Conservation (phyloP, 2,888 invertebrate species). For the Actias luna region DNA sequence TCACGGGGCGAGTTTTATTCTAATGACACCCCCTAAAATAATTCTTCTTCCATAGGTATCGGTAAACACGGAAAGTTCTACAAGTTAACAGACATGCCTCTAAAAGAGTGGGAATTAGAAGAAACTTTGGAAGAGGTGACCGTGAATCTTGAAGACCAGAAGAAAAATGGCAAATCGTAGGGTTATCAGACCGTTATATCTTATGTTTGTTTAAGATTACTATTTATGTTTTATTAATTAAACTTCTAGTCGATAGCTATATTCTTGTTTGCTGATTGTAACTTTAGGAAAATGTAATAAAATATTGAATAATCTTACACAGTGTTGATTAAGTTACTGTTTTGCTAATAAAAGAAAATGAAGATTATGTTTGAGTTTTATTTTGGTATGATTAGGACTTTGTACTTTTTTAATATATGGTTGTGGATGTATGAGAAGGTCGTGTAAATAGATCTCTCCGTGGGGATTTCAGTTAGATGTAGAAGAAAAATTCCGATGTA, state of each 20-base stretch:
- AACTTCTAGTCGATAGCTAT: conserved; percentile 25
- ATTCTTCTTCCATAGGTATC: conserved; percentile 57
- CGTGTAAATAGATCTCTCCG: too few relatives aligned
- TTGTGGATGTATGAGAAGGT: too few relatives aligned
- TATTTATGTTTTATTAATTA: conserved; percentile 19
- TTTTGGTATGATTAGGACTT: too few relatives aligned
- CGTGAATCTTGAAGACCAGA: conserved; percentile 27
- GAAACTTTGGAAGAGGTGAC: conserved; percentile 55
- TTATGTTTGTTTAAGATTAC: conserved; percentile 19
- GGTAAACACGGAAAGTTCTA: conserved; percentile 86
- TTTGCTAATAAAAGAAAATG: too few relatives aligned
- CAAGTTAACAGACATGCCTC: conserved; percentile 80
- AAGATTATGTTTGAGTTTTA: too few relatives aligned
- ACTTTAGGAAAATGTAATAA: not conserved
- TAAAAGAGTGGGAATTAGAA: conserved; percentile 85
- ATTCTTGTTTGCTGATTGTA: not conserved
- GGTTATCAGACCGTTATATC: not conserved
- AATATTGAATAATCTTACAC: too few relatives aligned
- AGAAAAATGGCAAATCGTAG: conserved; percentile 28
- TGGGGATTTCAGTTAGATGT: too few relatives aligned
- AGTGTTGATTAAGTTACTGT: too few relatives aligned
- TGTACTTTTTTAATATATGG: too few relatives aligned
- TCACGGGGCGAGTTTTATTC: too few relatives aligned
- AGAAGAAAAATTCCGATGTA: too few relatives aligned
- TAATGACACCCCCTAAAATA: too few relatives aligned